Percentiles rank a stretch among this genome's conserved stretches.
Conservation (phyloP, 2,888 invertebrate genomes). For the Chrysomela aeneicollis region DNA sequence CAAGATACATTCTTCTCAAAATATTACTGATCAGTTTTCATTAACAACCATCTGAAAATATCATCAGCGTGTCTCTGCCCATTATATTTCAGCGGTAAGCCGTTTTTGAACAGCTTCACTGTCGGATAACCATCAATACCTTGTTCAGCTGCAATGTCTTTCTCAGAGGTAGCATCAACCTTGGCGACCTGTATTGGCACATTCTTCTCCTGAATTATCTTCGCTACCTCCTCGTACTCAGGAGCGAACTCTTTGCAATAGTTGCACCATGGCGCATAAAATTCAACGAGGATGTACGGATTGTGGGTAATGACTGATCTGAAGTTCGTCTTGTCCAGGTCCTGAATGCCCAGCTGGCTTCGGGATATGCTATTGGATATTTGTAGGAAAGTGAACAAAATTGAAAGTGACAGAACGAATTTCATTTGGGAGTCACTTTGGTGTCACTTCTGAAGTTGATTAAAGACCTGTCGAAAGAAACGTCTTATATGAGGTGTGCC, state of each 20-base stretch:
- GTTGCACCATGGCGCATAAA: conserved; percentile 94
- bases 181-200: conserved; percentile 61
- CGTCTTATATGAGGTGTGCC: not conserved
- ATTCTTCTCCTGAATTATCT: conserved; percentile 71
- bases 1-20: no score
- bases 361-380: not conserved
- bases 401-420: not conserved
- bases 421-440: not conserved
- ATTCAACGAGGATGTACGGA: conserved; percentile 55
- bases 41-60: conserved; percentile 4
- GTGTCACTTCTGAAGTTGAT: not conserved
- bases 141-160: conserved; percentile 66
- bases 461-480: not conserved
- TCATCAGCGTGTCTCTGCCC: conserved; percentile 66
- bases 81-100: conserved; percentile 65
- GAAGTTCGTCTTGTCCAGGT: conserved; percentile 30
- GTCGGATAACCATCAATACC: conserved; percentile 73
- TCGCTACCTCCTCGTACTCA: conserved; percentile 82
- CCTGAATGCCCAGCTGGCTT: conserved; percentile 17
- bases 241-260: conserved; percentile 89
- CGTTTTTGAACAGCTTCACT: conserved; percentile 68
- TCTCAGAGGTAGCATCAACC: conserved; percentile 72
- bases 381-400: not conserved
- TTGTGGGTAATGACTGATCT: conserved; percentile 17
- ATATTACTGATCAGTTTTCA: not conserved